Conservation (phyloP, 2,113 vertebrate genomes). For the Phylloscopus trochiloides region DNA sequence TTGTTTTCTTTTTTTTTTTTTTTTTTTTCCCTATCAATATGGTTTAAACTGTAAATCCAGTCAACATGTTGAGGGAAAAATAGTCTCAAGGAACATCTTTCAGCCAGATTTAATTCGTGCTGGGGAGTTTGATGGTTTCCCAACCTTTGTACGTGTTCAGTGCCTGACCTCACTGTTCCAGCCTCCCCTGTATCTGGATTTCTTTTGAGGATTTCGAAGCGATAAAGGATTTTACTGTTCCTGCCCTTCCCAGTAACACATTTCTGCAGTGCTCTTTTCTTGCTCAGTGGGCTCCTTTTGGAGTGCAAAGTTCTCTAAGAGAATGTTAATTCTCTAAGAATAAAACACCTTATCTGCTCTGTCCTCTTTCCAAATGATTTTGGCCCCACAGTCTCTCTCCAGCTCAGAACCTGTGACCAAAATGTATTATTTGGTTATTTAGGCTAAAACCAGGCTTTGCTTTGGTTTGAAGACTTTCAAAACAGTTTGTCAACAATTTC, state of each 20-base stretch:
- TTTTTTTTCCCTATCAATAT: neutral
- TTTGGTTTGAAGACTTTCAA: neutral
- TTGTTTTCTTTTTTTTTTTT: neutral
- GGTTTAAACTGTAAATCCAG: neutral
- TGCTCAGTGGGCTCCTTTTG: neutral
- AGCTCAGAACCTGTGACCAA: neutral
- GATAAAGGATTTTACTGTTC: neutral
- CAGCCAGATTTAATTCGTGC: neutral
- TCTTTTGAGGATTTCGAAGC: neutral
- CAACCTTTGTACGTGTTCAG: rapidly evolving
- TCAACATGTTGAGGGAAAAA: neutral
- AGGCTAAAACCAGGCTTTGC: neutral
- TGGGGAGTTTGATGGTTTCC: neutral
- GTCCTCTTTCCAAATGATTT: neutral
- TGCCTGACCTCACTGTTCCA: neutral
- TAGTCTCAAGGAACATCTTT: neutral
- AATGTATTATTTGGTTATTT: neutral
- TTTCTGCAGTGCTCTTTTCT: neutral
- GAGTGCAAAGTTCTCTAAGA: neutral
- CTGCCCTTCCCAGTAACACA: neutral
- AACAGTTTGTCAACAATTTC: neutral
- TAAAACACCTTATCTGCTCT: neutral
- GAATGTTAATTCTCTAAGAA: neutral
- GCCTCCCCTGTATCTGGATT: neutral
- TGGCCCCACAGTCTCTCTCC: neutral